These are phyloP conservation scores for Baronia brevicornis DNA, from an alignment of 2,888 invertebrate species.

Conservation along the genomic window DNA sequence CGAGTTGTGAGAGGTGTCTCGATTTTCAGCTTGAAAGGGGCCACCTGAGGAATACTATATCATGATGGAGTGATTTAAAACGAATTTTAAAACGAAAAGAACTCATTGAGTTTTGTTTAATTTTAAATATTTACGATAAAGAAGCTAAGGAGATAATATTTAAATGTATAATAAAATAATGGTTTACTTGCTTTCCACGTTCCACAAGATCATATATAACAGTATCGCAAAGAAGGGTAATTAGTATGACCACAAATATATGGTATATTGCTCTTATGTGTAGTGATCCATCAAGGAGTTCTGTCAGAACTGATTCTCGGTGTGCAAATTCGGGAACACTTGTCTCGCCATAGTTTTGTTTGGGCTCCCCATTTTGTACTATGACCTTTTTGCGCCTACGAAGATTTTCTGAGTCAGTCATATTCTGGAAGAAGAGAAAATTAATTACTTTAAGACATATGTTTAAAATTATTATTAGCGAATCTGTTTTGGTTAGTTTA, in stretches of 20 bases:
- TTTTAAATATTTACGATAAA: no score
- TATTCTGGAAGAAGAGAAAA: conserved; percentile 4
- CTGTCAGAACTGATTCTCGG: conserved; percentile 87
- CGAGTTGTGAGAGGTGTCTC: no score
- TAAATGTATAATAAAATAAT: no score
- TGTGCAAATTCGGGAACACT: conserved; percentile 71
- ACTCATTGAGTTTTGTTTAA: no score
- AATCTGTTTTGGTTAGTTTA: no score
- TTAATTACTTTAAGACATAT: not conserved
- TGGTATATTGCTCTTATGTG: conserved; percentile 91
- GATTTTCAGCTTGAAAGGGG: no score
- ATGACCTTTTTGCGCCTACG: conserved; percentile 23
- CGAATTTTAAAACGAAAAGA: no score
- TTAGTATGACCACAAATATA: conserved; percentile 85
- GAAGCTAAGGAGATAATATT: no score
- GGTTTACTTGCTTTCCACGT: conserved; percentile 82
- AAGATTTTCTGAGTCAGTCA: conserved; percentile 15
- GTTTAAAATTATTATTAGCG: not conserved
- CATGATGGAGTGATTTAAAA: no score
- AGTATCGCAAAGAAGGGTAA: conserved; percentile 83
- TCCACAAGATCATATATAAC: conserved; percentile 83
- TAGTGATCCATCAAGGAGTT: conserved; percentile 81
- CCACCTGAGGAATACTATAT: no score
- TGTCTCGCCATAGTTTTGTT: conserved; percentile 27
- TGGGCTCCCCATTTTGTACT: conserved; percentile 31